Percentiles rank a stretch among this genome's conserved stretches.
These are phyloP conservation scores for Taenioides sp. DNA, from an alignment of 2,797 vertebrate genomes.

Conservation along the genomic window DNA sequence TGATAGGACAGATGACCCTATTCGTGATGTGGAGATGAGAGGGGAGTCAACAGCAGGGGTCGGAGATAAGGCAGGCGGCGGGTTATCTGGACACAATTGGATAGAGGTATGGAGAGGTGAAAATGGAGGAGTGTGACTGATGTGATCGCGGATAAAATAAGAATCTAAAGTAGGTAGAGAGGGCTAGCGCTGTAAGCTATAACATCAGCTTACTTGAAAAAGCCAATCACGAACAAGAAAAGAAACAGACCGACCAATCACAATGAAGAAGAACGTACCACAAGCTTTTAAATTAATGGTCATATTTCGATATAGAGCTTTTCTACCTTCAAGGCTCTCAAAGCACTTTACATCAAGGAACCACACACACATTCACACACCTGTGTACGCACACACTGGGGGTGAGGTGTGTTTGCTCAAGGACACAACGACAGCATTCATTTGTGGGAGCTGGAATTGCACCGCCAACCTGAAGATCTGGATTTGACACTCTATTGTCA, in stretches of 20 bases:
- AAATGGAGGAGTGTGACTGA: slow-evolving; percentile 39
- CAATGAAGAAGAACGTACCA: no score
- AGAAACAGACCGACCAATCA: not conserved
- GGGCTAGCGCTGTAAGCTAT: not conserved
- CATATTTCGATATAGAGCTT: no score
- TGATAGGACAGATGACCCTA: slow-evolving; percentile 46
- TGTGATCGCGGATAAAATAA: slow-evolving; percentile 44
- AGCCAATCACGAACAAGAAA: not conserved
- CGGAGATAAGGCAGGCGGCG: slow-evolving; percentile 58
- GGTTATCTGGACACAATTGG: slow-evolving; percentile 51
- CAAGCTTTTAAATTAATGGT: no score
- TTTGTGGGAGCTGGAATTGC: no score
- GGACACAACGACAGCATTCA: no score
- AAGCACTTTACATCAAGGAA: no score
- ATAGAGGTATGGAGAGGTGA: slow-evolving; percentile 53
- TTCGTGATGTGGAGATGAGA: slow-evolving; percentile 53
- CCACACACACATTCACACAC: no score
- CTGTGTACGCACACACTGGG: no score
- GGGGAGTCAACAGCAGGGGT: slow-evolving; percentile 55
- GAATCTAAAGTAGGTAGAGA: slow-evolving; percentile 23
- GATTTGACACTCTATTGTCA: no score
- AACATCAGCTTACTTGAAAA: not conserved
- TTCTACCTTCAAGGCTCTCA: no score
- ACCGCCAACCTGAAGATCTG: no score
- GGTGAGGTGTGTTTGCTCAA: no score